These are phyloP conservation scores for Cerastis leucographa DNA, from an alignment of 2,888 invertebrate genomes.

Conservation along the genomic window DNA sequence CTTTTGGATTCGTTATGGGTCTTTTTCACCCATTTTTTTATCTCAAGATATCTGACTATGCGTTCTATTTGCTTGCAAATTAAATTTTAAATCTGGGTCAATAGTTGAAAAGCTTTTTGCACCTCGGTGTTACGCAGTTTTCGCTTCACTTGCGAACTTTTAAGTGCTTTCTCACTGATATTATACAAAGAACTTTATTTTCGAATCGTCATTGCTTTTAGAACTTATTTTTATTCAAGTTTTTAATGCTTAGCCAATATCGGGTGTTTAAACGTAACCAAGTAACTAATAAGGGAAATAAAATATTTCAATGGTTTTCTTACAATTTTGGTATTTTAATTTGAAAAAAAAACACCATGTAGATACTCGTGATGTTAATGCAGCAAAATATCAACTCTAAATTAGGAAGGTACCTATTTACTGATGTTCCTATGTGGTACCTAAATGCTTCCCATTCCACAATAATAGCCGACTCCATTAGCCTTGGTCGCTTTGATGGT, in stretches of 20 bases:
- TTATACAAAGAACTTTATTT: conserved; percentile 58
- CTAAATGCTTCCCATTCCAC: conserved; percentile 34
- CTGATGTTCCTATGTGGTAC: conserved; percentile 18
- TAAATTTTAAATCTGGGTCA: conserved; percentile 38
- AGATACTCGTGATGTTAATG: no score
- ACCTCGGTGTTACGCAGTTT: conserved; percentile 45
- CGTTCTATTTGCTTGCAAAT: conserved; percentile 11
- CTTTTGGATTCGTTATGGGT: no score
- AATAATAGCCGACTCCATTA: conserved; percentile 57
- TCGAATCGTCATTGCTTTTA: conserved; percentile 52
- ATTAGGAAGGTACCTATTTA: neutral
- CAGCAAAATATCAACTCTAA: conserved; percentile 9
- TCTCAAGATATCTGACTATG: no score
- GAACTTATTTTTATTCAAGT: conserved; percentile 52
- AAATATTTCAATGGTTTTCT: neutral
- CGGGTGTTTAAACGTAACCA: neutral
- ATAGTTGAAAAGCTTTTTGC: conserved; percentile 45
- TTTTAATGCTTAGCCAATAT: conserved; percentile 37
- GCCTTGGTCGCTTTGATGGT: conserved; percentile 39
- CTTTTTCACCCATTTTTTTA: no score
- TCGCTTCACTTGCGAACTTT: conserved; percentile 54
- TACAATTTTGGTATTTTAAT: neutral
- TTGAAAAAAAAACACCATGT: no score
- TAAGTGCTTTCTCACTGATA: conserved; percentile 55
- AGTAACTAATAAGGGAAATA: conserved; percentile 25